Conservation (phyloP, 2,797 vertebrate genomes). For the Myotis myotis region DNA sequence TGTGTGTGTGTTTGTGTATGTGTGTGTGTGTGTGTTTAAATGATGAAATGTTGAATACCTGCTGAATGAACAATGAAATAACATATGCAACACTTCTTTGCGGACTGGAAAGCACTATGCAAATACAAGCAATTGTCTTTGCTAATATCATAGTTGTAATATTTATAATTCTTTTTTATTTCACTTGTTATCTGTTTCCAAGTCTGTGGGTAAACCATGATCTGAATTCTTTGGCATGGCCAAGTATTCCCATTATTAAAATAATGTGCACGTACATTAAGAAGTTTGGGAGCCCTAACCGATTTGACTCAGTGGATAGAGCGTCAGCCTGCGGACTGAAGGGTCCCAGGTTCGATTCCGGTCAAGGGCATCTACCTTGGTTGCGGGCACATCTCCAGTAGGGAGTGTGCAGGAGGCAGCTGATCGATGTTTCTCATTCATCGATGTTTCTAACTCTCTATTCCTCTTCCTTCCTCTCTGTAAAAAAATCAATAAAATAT, state of each 20-base stretch:
- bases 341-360: too few relatives aligned
- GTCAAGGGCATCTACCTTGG: too few relatives aligned
- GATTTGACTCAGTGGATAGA: too few relatives aligned
- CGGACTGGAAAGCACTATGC: not conserved
- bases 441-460: too few relatives aligned
- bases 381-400: too few relatives aligned
- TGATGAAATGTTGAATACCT: slow-evolving; percentile 14
- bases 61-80: not conserved
- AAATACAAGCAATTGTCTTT: not conserved
- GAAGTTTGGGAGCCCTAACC: not conserved
- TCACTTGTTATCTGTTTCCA: slow-evolving; percentile 38
- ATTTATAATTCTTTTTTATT: slow-evolving; percentile 9
- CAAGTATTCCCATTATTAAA: slow-evolving; percentile 10
- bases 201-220: not conserved
- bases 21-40: not conserved
- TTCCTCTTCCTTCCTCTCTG: too few relatives aligned
- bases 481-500: too few relatives aligned
- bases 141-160: not conserved
- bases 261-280: not conserved
- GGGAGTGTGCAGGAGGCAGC: too few relatives aligned
- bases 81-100: not conserved
- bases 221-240: slow-evolving; percentile 3
- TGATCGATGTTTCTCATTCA: too few relatives aligned
- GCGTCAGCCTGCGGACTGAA: too few relatives aligned
- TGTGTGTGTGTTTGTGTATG: not conserved